Evolutionary conservation across 2,888 invertebrate species (phyloP).

Genomic region (Eristalinus aeneus): DNA sequence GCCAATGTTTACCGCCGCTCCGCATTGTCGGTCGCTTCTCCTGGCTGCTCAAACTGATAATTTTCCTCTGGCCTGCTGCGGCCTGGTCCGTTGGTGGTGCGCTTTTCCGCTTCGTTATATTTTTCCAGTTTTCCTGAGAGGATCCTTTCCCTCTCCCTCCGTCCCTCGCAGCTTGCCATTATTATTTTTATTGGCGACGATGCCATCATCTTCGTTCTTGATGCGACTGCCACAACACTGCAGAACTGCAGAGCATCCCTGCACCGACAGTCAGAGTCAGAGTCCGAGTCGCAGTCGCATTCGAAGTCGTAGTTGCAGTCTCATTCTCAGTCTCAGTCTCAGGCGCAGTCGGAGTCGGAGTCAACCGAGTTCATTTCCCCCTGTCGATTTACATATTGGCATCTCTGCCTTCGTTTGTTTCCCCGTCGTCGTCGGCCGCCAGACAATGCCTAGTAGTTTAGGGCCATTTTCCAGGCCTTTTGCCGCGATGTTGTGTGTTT

Average conservation of each 20-base stretch:
- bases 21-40: constrained; percentile 12
- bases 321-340: not conserved
- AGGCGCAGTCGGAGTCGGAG: not conserved
- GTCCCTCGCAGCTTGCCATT: constrained; percentile 35
- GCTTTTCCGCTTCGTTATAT: constrained; percentile 54
- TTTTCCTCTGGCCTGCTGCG: constrained; percentile 25
- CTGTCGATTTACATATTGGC: constrained; percentile 66
- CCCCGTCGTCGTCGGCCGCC: not conserved
- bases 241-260: not conserved
- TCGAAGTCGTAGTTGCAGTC: constrained; percentile 11
- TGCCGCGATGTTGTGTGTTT: not conserved
- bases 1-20: not conserved
- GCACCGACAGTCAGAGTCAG: constrained; percentile 21
- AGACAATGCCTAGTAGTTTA: constrained; percentile 34
- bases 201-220: constrained; percentile 62
- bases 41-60: constrained; percentile 62
- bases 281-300: no score
- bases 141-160: constrained; percentile 31
- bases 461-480: constrained; percentile 50
- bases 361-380: constrained; percentile 68
- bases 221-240: constrained; percentile 15
- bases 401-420: not conserved
- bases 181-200: constrained; percentile 68
- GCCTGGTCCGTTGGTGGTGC: constrained; percentile 10
- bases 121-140: constrained; percentile 64